These are phyloP conservation scores for Steatornis caripensis DNA, from an alignment of 2,113 vertebrate genomes.

Conservation along the genomic window DNA sequence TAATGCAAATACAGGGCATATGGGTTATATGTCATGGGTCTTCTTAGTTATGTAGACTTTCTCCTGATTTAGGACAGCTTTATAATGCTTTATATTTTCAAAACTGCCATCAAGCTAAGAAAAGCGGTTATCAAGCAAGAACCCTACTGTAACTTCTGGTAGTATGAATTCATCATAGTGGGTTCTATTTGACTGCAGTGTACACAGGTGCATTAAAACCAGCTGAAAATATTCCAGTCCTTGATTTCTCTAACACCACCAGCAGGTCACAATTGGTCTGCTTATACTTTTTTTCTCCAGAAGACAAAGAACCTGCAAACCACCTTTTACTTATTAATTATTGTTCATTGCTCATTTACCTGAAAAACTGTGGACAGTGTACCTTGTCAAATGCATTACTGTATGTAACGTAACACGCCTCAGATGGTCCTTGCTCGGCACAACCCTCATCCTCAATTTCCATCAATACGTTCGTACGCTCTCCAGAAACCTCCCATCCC, in stretches of 20 bases:
- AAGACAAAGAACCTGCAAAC: neutral
- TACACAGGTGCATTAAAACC: rapidly evolving
- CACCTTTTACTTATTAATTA: neutral
- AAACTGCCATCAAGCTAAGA: neutral
- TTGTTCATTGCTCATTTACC: neutral
- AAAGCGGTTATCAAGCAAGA: neutral
- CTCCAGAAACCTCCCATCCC: conserved; percentile 64
- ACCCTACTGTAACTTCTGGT: neutral
- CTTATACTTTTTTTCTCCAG: neutral
- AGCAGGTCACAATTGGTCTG: rapidly evolving
- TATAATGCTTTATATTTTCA: neutral
- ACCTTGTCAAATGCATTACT: conserved; percentile 73
- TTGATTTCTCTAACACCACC: neutral
- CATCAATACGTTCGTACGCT: conserved; percentile 40
- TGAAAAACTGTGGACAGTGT: too few relatives aligned
- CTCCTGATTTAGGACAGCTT: neutral
- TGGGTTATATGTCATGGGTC: rapidly evolving
- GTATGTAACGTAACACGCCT: conserved; percentile 64
- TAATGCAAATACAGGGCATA: too few relatives aligned
- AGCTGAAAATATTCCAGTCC: neutral
- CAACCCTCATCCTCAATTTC: conserved; percentile 61
- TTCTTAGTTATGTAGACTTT: neutral
- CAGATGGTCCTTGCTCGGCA: conserved; percentile 48
- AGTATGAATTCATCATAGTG: neutral
- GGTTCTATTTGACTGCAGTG: neutral